phyloP scores from a whole-genome alignment of 1,140 invertebrate species.

The Temnothorax longispinosus region DNA sequence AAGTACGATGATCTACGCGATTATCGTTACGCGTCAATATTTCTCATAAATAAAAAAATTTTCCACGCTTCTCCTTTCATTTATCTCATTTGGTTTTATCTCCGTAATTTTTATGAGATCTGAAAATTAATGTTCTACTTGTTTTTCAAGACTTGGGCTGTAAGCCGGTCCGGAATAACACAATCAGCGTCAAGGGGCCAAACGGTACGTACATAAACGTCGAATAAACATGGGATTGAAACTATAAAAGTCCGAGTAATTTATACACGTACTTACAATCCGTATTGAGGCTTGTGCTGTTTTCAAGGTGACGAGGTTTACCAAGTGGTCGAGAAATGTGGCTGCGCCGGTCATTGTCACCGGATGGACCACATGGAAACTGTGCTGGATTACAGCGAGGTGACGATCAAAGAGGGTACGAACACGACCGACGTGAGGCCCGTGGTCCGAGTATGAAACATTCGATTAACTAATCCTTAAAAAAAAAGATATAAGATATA shows the following conservation, averaged over 20 bases:
- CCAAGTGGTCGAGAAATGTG: constrained; percentile 82
- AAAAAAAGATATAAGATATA: background rate
- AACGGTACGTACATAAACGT: constrained; percentile 82
- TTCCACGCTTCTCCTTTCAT: background rate
- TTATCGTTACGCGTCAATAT: background rate
- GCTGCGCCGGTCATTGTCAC: constrained; percentile 81
- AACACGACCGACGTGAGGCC: constrained; percentile 81
- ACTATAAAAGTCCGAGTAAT: background rate
- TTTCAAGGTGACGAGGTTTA: constrained; percentile 82
- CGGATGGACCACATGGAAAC: constrained; percentile 83
- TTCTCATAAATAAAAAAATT: background rate
- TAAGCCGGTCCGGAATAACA: constrained; percentile 83
- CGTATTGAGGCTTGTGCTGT: background rate
- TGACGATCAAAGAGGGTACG: constrained; percentile 78
- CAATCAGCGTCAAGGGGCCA: constrained; percentile 84
- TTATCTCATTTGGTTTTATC: background rate
- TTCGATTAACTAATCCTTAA: background rate
- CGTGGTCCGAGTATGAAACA: constrained; percentile 76
- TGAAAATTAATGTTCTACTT: constrained; percentile 5
- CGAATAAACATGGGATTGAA: background rate
- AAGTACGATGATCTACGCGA: background rate
- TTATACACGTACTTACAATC: background rate
- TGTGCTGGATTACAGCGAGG: constrained; percentile 81
- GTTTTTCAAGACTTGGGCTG: constrained; percentile 79
- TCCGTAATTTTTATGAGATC: background rate